phyloP scores from a whole-genome alignment of 2,113 vertebrate genomes.

The Rhodinocichla rosea region DNA sequence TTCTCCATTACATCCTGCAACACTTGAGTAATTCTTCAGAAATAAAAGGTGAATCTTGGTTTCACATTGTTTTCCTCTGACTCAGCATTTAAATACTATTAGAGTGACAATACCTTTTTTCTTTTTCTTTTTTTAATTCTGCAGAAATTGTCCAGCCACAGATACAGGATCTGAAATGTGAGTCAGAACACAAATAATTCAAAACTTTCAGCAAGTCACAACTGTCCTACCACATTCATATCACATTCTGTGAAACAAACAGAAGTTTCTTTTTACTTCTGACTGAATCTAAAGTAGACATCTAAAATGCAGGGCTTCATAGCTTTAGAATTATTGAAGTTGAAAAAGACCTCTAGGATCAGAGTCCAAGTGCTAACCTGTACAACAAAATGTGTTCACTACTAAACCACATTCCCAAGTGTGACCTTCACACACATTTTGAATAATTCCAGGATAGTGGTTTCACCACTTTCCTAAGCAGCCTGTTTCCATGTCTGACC shows the following conservation, averaged over 20 bases:
- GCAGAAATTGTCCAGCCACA: not conserved
- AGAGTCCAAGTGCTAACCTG: not conserved
- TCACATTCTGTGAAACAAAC: not conserved
- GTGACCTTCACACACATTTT: not conserved
- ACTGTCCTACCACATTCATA: not conserved
- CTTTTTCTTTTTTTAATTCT: not conserved
- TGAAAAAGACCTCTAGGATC: not conserved
- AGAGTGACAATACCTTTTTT: not conserved
- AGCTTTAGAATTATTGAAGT: not conserved
- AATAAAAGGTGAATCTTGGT: not conserved
- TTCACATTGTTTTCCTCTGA: not conserved
- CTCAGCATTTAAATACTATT: constrained; percentile 36
- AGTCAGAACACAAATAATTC: not conserved
- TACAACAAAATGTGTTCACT: not conserved
- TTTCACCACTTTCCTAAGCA: not conserved
- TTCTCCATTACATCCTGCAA: constrained; percentile 18
- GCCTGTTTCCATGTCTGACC: not conserved
- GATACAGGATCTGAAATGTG: not conserved
- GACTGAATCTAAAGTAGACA: not conserved
- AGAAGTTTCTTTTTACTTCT: constrained; percentile 23
- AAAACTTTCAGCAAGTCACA: not conserved
- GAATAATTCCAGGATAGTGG: not conserved
- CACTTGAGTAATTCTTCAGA: constrained; percentile 6
- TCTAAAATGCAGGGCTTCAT: not conserved
- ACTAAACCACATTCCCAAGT: not conserved